Conservation (phyloP, 30 jellyfish, hydroid and myxozoan species). For the Hydractinia symbiolongicarpus region DNA sequence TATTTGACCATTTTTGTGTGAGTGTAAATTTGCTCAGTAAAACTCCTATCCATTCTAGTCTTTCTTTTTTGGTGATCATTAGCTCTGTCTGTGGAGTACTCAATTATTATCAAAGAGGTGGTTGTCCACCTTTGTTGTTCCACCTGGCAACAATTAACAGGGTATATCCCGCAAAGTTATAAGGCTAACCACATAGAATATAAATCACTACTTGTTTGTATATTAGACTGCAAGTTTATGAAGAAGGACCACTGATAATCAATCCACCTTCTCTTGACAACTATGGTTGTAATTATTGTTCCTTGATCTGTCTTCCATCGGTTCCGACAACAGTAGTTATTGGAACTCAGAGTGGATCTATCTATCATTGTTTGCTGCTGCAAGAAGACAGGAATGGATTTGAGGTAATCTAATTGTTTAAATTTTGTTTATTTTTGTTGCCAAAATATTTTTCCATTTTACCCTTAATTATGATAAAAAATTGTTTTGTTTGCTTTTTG, state of each 20-base stretch:
- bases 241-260: slow-evolving; percentile 83
- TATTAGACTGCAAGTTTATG: slow-evolving; percentile 52
- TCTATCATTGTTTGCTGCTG: slow-evolving; percentile 76
- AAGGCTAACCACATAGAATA: no score
- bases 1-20: no score
- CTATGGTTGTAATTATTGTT: slow-evolving; percentile 77
- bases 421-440: not conserved
- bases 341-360: slow-evolving; percentile 58
- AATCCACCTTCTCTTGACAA: slow-evolving; percentile 92
- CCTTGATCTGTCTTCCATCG: slow-evolving; percentile 65
- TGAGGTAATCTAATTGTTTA: not conserved
- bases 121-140: no score
- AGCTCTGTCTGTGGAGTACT: no score
- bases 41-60: no score
- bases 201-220: not conserved
- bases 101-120: no score
- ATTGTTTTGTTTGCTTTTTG: no score
- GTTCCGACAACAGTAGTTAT: slow-evolving; percentile 74
- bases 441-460: not conserved
- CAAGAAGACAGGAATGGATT: slow-evolving; percentile 36
- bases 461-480: not conserved
- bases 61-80: no score
- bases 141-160: no score
- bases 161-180: no score
- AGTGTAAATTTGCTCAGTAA: no score